A percentile compares a stretch with the other conserved stretches of the same genome.
phyloP scores from a whole-genome alignment of 1,140 invertebrate genomes.

The Drosophila erecta region DNA sequence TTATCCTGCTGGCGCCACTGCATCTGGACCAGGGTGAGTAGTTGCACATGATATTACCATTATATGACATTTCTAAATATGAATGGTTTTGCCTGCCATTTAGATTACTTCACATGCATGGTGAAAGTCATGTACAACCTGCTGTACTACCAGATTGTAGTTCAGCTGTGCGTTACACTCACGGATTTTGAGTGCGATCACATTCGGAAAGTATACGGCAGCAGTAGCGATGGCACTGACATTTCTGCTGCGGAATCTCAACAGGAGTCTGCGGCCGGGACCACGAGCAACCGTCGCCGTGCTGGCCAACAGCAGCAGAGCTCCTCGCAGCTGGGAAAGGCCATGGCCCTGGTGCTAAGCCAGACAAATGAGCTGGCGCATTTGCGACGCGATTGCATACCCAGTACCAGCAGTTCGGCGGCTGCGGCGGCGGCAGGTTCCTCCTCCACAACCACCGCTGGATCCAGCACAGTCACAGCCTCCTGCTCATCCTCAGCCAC shows the following conservation, averaged over 20 bases:
- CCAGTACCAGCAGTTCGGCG: slow-evolving; percentile 50
- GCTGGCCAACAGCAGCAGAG: slow-evolving; percentile 27
- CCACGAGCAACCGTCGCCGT: slow-evolving; percentile 14
- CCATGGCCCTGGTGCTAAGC: slow-evolving; percentile 77
- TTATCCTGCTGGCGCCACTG: slow-evolving; percentile 93
- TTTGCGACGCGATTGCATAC: slow-evolving; percentile 83
- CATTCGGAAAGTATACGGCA: slow-evolving; percentile 65
- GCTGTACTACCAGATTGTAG: slow-evolving; percentile 94
- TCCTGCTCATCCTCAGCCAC: neutral
- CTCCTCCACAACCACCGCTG: neutral
- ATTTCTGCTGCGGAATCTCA: slow-evolving; percentile 8
- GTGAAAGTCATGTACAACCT: slow-evolving; percentile 95
- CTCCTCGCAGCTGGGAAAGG: slow-evolving; percentile 67
- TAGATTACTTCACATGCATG: slow-evolving; percentile 94
- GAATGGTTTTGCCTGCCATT: neutral
- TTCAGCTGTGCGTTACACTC: slow-evolving; percentile 87
- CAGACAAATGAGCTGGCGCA: slow-evolving; percentile 71
- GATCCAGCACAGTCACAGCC: slow-evolving; percentile 12
- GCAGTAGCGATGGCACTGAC: neutral
- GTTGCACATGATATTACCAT: neutral
- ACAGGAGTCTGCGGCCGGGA: slow-evolving; percentile 1
- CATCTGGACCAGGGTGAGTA: slow-evolving; percentile 93
- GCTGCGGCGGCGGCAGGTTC: slow-evolving; percentile 1
- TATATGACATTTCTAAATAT: too few relatives aligned
- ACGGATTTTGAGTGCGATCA: slow-evolving; percentile 85